Conservation (phyloP, 1,140 invertebrate genomes). For the Zaprionus vittiger region DNA sequence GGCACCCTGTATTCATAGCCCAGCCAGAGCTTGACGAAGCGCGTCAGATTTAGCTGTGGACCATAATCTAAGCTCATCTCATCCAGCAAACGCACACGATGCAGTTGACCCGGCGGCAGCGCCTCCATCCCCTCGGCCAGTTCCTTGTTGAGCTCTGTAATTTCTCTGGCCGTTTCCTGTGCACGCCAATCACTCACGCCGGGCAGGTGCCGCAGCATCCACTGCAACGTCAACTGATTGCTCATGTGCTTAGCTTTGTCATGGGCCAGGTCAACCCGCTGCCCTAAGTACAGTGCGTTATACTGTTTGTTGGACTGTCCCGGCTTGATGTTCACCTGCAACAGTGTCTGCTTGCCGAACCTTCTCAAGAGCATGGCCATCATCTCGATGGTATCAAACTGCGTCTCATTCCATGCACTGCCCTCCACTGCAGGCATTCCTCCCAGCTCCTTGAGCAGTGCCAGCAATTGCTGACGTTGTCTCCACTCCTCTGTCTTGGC, state of each 20-base stretch:
- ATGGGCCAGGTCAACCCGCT: slow-evolving; percentile 44
- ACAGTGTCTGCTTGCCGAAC: slow-evolving; percentile 86
- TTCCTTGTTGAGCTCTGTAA: slow-evolving; percentile 29
- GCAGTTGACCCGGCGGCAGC: slow-evolving; percentile 49
- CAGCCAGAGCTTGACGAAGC: slow-evolving; percentile 64
- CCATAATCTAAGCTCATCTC: slow-evolving; percentile 62
- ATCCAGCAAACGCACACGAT: slow-evolving; percentile 53
- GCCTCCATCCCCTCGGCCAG: slow-evolving; percentile 37
- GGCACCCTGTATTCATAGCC: slow-evolving; percentile 63
- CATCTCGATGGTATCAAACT: slow-evolving; percentile 88
- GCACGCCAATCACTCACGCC: slow-evolving; percentile 44
- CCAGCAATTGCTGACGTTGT: slow-evolving; percentile 86
- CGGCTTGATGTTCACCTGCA: slow-evolving; percentile 56
- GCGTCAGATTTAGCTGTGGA: slow-evolving; percentile 78
- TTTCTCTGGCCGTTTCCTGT: slow-evolving; percentile 38
- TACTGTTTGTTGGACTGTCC: slow-evolving; percentile 62
- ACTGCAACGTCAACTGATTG: slow-evolving; percentile 17
- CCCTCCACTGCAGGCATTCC: slow-evolving; percentile 91
- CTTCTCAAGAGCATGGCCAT: slow-evolving; percentile 87
- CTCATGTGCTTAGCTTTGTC: slow-evolving; percentile 28
- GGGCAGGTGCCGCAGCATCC: slow-evolving; percentile 41
- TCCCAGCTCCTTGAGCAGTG: slow-evolving; percentile 87
- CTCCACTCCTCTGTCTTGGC: slow-evolving; percentile 85
- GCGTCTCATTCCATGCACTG: slow-evolving; percentile 86
- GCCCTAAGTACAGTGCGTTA: slow-evolving; percentile 69